These are phyloP conservation scores for Leucopsar rothschildi DNA, from an alignment of 2,113 vertebrate genomes.

Conservation along the genomic window DNA sequence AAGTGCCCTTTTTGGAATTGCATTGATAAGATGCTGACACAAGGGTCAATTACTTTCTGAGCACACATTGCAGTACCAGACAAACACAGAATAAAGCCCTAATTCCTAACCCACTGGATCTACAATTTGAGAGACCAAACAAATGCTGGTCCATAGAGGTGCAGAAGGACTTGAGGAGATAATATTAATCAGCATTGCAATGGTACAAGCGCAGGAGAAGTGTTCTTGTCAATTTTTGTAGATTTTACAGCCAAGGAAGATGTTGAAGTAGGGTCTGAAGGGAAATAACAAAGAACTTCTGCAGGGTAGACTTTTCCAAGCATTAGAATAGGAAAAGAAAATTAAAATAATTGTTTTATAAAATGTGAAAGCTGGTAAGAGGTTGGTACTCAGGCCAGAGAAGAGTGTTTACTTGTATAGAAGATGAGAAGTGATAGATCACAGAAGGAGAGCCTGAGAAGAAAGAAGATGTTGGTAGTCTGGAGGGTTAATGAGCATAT, in stretches of 20 bases:
- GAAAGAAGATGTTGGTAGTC: not conserved
- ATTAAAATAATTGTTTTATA: not conserved
- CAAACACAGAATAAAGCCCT: not conserved
- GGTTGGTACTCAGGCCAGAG: not conserved
- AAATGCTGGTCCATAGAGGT: not conserved
- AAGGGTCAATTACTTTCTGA: not conserved
- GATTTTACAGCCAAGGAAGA: not conserved
- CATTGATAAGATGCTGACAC: not conserved
- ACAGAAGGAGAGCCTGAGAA: not conserved
- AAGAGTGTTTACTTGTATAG: not conserved
- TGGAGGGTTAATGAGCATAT: not conserved
- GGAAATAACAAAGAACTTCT: not conserved
- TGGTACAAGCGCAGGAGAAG: not conserved
- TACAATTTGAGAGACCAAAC: not conserved
- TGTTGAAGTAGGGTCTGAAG: not conserved
- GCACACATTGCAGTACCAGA: not conserved
- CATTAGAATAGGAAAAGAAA: not conserved
- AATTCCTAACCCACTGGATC: not conserved
- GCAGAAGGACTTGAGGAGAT: not conserved
- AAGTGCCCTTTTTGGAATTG: not conserved
- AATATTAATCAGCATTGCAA: not conserved
- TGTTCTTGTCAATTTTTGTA: not conserved
- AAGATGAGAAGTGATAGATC: not conserved
- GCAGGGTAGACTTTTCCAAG: not conserved
- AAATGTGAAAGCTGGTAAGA: not conserved